Evolutionary conservation across 2,113 vertebrate species (phyloP).

Genomic region (Pristiophorus japonicus): DNA sequence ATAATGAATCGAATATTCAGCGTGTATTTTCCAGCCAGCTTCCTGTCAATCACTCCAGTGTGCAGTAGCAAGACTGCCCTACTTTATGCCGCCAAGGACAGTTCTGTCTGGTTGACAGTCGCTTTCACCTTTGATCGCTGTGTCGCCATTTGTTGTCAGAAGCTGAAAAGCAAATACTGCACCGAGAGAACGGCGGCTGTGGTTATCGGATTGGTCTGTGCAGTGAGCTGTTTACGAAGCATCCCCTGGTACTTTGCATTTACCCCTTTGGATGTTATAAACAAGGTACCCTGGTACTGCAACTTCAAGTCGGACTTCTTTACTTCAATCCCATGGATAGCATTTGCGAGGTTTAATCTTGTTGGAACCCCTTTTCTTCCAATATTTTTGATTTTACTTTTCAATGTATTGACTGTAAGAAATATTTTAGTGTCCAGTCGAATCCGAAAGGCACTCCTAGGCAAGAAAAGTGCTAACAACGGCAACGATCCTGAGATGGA

Average conservation of each 20-base stretch:
- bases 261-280: no score
- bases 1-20: background rate
- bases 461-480: background rate
- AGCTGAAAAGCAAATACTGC: no score
- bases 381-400: background rate
- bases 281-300: background rate
- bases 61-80: background rate
- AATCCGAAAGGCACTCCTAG: background rate
- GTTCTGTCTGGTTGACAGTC: background rate
- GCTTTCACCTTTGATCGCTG: no score
- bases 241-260: background rate
- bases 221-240: background rate
- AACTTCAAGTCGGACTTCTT: background rate
- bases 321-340: background rate
- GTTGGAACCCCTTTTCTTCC: background rate
- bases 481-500: background rate
- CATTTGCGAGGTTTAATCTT: background rate
- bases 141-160: no score
- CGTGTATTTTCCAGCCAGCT: background rate
- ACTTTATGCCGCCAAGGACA: background rate
- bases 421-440: background rate
- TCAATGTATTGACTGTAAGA: background rate
- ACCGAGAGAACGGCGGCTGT: background rate
- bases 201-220: background rate
- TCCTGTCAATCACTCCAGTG: background rate